These are phyloP conservation scores for Drosophila demipolita DNA, from an alignment of 2,888 invertebrate species.

Conservation along the genomic window DNA sequence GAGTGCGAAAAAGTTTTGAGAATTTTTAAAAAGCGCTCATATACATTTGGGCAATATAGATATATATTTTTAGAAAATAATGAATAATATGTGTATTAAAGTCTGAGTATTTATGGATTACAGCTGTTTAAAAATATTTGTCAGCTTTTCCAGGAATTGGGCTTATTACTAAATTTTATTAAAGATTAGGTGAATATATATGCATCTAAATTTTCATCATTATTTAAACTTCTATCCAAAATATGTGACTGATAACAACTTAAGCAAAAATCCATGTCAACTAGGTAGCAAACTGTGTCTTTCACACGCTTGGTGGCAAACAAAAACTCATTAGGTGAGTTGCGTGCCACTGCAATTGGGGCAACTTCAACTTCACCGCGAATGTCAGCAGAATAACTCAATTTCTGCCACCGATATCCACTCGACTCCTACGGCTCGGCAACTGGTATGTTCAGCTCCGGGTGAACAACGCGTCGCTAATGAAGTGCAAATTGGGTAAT, in stretches of 20 bases:
- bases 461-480: constrained; percentile 61
- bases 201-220: background rate
- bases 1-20: constrained; percentile 56
- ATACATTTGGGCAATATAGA: background rate
- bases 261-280: background rate
- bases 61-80: background rate
- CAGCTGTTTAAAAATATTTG: background rate
- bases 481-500: constrained; percentile 77
- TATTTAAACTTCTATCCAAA: background rate
- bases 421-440: background rate
- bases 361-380: background rate
- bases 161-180: background rate
- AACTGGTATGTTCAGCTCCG: background rate
- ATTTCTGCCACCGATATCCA: constrained; percentile 15
- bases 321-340: constrained; percentile 50
- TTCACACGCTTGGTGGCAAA: background rate
- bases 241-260: background rate
- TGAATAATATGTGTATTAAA: background rate
- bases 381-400: constrained; percentile 23
- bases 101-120: background rate
- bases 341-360: constrained; percentile 24
- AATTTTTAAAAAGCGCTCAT: constrained; percentile 9
- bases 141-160: background rate
- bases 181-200: background rate
- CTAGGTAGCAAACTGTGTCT: background rate